Percentiles rank a stretch among this genome's conserved stretches.
Evolutionary conservation across 2,888 invertebrate genomes (phyloP).

Genomic region (Latrodectus hesperus): DNA sequence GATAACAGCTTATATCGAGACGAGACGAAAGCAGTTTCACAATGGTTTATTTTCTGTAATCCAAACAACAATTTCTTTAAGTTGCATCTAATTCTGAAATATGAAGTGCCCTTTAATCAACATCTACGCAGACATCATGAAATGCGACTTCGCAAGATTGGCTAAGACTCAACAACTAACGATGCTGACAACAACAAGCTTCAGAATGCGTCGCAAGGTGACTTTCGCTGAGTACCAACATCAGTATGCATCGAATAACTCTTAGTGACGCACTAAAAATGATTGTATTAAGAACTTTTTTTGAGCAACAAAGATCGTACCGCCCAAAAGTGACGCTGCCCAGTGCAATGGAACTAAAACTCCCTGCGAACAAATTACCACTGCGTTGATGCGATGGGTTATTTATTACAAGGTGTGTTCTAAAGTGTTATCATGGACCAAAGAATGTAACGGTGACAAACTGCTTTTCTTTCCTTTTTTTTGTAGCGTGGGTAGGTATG

Average conservation of each 20-base stretch:
- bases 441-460: constrained; percentile 63
- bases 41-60: no score
- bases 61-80: no score
- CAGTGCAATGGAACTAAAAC: background rate
- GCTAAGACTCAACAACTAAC: no score
- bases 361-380: constrained; percentile 47
- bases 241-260: background rate
- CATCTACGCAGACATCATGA: no score
- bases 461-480: constrained; percentile 23
- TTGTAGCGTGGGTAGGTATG: constrained; percentile 33
- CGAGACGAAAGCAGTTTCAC: no score
- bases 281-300: background rate
- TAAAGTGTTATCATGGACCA: constrained; percentile 22
- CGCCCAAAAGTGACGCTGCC: background rate
- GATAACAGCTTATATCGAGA: no score
- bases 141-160: no score
- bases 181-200: no score
- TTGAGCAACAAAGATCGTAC: background rate
- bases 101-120: no score
- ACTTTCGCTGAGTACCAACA: background rate
- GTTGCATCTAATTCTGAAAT: no score
- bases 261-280: background rate
- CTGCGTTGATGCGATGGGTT: constrained; percentile 35
- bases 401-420: constrained; percentile 61
- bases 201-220: background rate